phyloP scores from a whole-genome alignment of 2,888 invertebrate genomes.

The Aphrophora alni region DNA sequence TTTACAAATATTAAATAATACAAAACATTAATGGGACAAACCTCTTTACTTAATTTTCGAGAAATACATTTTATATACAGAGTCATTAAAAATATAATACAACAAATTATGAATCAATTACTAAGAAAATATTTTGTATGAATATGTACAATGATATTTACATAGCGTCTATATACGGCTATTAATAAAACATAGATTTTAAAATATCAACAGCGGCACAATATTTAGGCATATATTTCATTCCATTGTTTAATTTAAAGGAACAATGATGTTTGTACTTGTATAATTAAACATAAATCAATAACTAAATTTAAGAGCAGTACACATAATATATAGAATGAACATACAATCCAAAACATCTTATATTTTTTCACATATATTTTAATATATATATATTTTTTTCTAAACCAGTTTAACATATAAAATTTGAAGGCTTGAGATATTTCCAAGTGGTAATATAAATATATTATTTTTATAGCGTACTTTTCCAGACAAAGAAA shows the following conservation, averaged over 20 bases:
- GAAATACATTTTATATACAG: slow-evolving; percentile 1
- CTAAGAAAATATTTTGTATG: slow-evolving; percentile 38
- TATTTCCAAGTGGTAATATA: too few species aligned
- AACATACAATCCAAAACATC: too few species aligned
- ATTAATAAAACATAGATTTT: not conserved
- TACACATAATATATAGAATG: too few species aligned
- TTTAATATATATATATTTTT: too few species aligned
- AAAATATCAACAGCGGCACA: not conserved
- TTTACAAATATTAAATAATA: too few species aligned
- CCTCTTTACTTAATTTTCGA: not conserved
- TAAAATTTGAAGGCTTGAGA: too few species aligned
- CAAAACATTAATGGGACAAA: not conserved
- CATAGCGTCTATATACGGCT: not conserved
- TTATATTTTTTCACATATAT: too few species aligned
- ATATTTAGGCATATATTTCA: not conserved
- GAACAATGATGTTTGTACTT: not conserved
- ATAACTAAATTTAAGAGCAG: too few species aligned
- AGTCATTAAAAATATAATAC: not conserved
- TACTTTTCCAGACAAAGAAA: not conserved
- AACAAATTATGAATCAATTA: slow-evolving; percentile 9
- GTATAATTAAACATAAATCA: not conserved
- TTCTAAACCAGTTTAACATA: too few species aligned
- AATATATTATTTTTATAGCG: too few species aligned
- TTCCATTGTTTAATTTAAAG: not conserved
- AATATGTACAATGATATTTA: slow-evolving; percentile 32